Conservation (phyloP, 2,888 invertebrate species). For the Ganaspis brasiliensis region DNA sequence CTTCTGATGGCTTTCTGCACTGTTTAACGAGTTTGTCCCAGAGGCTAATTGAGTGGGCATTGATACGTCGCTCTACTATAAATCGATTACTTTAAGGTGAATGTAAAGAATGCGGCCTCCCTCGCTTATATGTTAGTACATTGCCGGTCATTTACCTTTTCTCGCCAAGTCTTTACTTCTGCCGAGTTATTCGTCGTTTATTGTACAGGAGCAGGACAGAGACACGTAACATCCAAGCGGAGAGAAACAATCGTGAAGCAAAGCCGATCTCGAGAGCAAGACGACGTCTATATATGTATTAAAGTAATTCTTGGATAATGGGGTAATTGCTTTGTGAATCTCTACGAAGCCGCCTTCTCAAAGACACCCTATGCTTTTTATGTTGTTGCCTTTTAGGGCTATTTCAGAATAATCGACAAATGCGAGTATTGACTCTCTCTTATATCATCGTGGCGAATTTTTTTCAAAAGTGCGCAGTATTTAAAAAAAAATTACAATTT, state of each 20-base stretch:
- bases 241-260: conserved; percentile 43
- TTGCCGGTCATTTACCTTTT: conserved; percentile 46
- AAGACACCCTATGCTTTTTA: conserved; percentile 53
- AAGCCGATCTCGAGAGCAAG: conserved; percentile 53
- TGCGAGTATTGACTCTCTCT: not conserved
- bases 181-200: conserved; percentile 46
- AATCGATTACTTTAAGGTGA: conserved; percentile 67
- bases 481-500: not conserved
- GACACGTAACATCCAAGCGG: conserved; percentile 2
- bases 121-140: conserved; percentile 45
- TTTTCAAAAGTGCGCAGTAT: not conserved
- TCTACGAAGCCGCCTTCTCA: conserved; percentile 48
- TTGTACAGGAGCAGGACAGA: conserved; percentile 44
- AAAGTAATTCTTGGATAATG: conserved; percentile 70
- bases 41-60: conserved; percentile 70
- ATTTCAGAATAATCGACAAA: not conserved
- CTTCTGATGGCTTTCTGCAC: conserved; percentile 48
- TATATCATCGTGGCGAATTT: not conserved
- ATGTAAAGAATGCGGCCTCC: conserved; percentile 59
- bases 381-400: conserved; percentile 54
- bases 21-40: conserved; percentile 62
- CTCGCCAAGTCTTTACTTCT: conserved; percentile 47
- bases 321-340: conserved; percentile 71
- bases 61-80: conserved; percentile 61
- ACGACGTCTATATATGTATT: conserved; percentile 67